Percentiles rank a stretch among this genome's conserved stretches.
These are phyloP conservation scores for Emesis castigata DNA, from an alignment of 2,888 invertebrate species.

Conservation along the genomic window DNA sequence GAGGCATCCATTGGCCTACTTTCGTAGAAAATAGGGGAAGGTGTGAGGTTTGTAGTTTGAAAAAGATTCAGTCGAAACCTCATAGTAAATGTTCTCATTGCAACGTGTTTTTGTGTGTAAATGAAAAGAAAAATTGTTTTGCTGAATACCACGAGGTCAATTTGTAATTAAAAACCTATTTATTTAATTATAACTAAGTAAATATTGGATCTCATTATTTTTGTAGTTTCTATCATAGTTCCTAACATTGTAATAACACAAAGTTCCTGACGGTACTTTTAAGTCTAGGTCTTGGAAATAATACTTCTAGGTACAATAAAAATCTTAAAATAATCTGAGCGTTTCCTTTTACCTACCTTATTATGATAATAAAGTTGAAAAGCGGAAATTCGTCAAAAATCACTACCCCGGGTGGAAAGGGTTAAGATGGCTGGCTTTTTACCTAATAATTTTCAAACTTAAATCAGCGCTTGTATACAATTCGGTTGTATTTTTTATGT, in stretches of 20 bases:
- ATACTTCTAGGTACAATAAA: conserved; percentile 67
- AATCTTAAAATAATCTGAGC: conserved; percentile 57
- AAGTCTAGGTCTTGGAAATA: conserved; percentile 55
- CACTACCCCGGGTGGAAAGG: conserved; percentile 52
- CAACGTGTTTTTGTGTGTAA: conserved; percentile 58
- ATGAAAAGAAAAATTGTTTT: conserved; percentile 55
- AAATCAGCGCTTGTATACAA: too few species aligned
- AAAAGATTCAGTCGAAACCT: conserved; percentile 68
- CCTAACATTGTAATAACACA: conserved; percentile 57
- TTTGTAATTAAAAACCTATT: conserved; percentile 53
- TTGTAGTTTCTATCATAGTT: conserved; percentile 61
- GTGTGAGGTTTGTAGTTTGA: conserved; percentile 67
- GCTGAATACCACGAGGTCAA: conserved; percentile 51
- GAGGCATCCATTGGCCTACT: conserved; percentile 68
- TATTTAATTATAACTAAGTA: conserved; percentile 56
- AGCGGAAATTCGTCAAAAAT: conserved; percentile 57
- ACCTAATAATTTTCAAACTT: too few species aligned
- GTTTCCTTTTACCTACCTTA: conserved; percentile 52
- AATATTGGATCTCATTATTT: conserved; percentile 58
- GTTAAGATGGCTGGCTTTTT: conserved; percentile 18
- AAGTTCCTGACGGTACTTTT: conserved; percentile 53
- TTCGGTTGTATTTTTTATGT: too few species aligned
- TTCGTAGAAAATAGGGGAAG: conserved; percentile 63
- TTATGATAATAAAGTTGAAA: conserved; percentile 53
- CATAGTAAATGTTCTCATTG: conserved; percentile 36